A percentile compares a stretch with the other conserved stretches of the same genome.
Evolutionary conservation across 2,888 invertebrate species (phyloP).

Genomic region (Drepanosiphum platanoidis): DNA sequence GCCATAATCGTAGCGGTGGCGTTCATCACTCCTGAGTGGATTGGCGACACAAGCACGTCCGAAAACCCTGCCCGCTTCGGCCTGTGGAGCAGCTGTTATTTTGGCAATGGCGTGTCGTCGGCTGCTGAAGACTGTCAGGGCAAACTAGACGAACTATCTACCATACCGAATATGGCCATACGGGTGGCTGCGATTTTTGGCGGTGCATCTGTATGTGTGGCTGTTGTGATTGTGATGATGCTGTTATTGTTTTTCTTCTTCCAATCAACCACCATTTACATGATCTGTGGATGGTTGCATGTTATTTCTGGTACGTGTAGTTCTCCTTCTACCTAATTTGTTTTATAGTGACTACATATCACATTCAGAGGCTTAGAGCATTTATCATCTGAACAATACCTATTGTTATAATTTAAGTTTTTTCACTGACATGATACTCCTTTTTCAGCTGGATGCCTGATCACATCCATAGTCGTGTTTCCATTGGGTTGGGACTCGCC

Average conservation of each 20-base stretch:
- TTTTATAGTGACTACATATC: background rate
- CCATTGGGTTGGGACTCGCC: slow-evolving; percentile 92
- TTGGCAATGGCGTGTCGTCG: slow-evolving; percentile 72
- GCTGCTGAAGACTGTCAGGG: slow-evolving; percentile 85
- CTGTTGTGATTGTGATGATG: slow-evolving; percentile 85
- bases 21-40: slow-evolving; percentile 94
- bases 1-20: slow-evolving; percentile 94
- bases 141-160: slow-evolving; percentile 82
- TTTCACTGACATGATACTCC: background rate
- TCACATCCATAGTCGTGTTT: slow-evolving; percentile 86
- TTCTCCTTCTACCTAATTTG: no score
- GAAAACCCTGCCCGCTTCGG: slow-evolving; percentile 92
- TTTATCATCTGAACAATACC: no score
- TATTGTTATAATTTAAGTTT: no score
- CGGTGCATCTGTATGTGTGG: slow-evolving; percentile 84
- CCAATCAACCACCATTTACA: slow-evolving; percentile 89
- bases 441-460: slow-evolving; percentile 83
- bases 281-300: slow-evolving; percentile 95
- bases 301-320: slow-evolving; percentile 88
- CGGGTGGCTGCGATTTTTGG: slow-evolving; percentile 88
- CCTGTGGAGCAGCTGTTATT: slow-evolving; percentile 87
- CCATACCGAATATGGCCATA: slow-evolving; percentile 86
- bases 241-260: slow-evolving; percentile 94
- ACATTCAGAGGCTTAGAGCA: background rate
- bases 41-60: slow-evolving; percentile 77